Evolutionary conservation across 2,888 invertebrate species (phyloP), one percentile per base, ranked within the genome.

Genomic region (Drosophila greeni): DNA sequence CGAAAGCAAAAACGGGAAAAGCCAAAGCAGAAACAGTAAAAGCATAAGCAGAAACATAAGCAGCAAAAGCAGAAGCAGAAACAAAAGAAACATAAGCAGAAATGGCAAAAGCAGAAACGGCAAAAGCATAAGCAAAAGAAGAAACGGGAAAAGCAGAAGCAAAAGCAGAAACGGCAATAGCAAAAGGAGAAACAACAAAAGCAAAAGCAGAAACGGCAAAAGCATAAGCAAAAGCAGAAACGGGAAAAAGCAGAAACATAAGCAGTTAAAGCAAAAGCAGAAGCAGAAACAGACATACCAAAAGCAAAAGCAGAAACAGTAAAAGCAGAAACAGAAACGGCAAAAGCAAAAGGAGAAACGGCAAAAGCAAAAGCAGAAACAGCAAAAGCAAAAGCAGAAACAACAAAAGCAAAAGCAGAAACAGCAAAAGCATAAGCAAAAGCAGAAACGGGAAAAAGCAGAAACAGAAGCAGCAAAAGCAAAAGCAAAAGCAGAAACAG

Each of bases 301-400:
- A 24, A 23, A 43, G 37, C 37, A 55, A 31, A 18, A 37, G 39
- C 34, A 56, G n/a, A n/a, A n/a, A n/a, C n/a, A n/a, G n/a, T n/a
- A n/a, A 20, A 14, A 20, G 9, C 8, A 23, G n/a, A 9, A 5
- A 5, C 31, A 37, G 18, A 16, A 11, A 2, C 9, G 33, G 31
- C 29, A 48, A 40, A 16, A 26, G 18, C 14, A 24, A 4, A 9
- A 14, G 7, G n/a, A n/a, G n/a, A n/a, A n/a, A n/a, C n/a, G n/a
- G n/a, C 33, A 48, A 29, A n/a, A 12, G 23, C 20, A 48, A n/a
- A 26, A 34, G 9, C 34, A 37, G n/a, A n/a, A n/a, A n/a, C n/a
- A n/a, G n/a, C 33, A 48, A 29, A n/a, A 12, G 23, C 20, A 48
- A n/a, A 26, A 34, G 9, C 34, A 37, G n/a, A n/a, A n/a, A n/a